Conservation (phyloP, 2,113 vertebrate genomes). For the Isichthys henryi region DNA sequence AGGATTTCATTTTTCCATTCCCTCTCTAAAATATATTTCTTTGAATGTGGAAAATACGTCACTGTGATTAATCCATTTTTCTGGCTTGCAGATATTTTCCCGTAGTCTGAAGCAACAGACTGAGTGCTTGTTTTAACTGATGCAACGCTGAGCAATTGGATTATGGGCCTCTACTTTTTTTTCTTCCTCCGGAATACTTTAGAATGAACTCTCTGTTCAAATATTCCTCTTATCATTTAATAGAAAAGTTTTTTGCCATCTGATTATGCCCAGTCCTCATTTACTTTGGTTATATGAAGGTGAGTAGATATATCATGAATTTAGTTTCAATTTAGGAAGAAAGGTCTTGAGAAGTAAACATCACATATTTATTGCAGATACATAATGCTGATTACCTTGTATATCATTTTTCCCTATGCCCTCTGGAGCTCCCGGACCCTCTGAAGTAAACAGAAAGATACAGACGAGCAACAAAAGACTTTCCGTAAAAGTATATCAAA, state of each 20-base stretch:
- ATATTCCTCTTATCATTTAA: slow-evolving; percentile 47
- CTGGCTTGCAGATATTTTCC: background rate
- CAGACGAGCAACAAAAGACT: background rate
- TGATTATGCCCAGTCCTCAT: slow-evolving; percentile 30
- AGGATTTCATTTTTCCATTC: background rate
- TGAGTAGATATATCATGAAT: slow-evolving; percentile 20
- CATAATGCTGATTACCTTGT: background rate
- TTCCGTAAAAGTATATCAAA: background rate
- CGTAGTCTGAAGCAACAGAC: background rate
- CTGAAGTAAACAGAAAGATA: background rate
- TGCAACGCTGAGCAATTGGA: slow-evolving; percentile 33
- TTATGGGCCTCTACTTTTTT: slow-evolving; percentile 29
- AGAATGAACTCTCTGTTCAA: slow-evolving; percentile 36
- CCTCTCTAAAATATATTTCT: background rate
- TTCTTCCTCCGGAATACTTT: slow-evolving; percentile 29
- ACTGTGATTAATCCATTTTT: slow-evolving; percentile 11
- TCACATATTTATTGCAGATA: background rate
- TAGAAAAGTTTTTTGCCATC: slow-evolving; percentile 36
- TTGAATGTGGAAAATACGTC: slow-evolving; percentile 10
- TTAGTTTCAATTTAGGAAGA: background rate
- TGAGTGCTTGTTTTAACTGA: slow-evolving; percentile 33
- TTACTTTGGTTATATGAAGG: slow-evolving; percentile 31
- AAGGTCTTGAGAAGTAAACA: background rate
- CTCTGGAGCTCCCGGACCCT: background rate
- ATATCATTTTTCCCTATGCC: background rate